Conservation (phyloP, 1,140 invertebrate species). For the Neuroterus valhalla region DNA sequence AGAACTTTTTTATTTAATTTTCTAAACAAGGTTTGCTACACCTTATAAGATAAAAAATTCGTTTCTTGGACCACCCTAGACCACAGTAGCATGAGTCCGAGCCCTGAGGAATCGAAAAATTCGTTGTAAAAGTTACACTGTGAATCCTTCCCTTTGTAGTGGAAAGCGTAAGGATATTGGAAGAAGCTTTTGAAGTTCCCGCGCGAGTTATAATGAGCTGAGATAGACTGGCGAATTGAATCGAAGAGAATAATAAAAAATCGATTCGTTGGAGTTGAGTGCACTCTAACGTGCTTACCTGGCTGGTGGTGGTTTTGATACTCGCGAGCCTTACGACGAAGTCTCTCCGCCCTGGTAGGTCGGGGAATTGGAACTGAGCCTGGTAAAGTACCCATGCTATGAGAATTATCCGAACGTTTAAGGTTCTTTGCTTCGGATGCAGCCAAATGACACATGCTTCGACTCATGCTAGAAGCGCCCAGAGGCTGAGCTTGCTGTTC, state of each 20-base stretch:
- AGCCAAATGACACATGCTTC: conserved; percentile 82
- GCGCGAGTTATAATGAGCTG: background rate
- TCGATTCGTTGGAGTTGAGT: conserved; percentile 56
- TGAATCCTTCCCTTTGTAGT: conserved; percentile 8
- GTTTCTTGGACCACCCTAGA: too few species aligned
- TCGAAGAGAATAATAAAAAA: background rate
- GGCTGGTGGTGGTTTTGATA: conserved; percentile 64
- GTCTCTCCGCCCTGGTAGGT: conserved; percentile 76
- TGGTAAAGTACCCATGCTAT: conserved; percentile 76
- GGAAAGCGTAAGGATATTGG: background rate
- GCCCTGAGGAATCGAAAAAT: background rate
- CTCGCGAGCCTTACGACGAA: conserved; percentile 75
- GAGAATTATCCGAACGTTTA: conserved; percentile 73
- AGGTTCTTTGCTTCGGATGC: conserved; percentile 68
- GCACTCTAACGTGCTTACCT: conserved; percentile 72
- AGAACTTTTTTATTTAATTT: too few species aligned
- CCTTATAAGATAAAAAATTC: too few species aligned
- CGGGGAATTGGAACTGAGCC: conserved; percentile 71
- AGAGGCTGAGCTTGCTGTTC: conserved; percentile 71
- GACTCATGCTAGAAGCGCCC: conserved; percentile 77
- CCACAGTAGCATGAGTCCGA: too few species aligned
- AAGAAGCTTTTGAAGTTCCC: background rate
- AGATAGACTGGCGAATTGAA: background rate
- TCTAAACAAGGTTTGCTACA: too few species aligned
- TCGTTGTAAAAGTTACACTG: background rate